Evolutionary conservation across 2,797 vertebrate species (phyloP), one percentile per base, ranked within the genome.

Genomic region (Emys orbicularis): DNA sequence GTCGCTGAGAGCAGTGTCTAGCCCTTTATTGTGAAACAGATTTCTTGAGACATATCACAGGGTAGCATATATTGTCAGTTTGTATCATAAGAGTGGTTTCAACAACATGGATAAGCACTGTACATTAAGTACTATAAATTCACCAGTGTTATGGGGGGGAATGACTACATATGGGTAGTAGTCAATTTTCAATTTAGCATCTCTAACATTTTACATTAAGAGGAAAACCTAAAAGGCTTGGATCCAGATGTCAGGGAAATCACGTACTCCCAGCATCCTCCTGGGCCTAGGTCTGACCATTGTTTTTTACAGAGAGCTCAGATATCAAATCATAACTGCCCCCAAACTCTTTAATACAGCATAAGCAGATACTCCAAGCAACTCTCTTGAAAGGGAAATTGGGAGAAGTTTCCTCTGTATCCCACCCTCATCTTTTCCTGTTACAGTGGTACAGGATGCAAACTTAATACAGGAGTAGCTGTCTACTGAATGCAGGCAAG

Each of bases 1-100:
- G 85, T 90, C 86, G 79, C 23, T n/a, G 53, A 96, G 86, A 92
- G 90, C 95, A 93, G 37, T 96, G 79, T 8, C 57, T 10, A 1
- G 15, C 49, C 76, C 90, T 92, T 83, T 74, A 90, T 44, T n/a
- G 61, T 80, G 53, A 89, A 94, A 87, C 23, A 85, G 10, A 80
- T 90, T 85, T 74, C 56, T 57, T 16, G 12, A 90, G 88, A 94
- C 56, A 52, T 50, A 57, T 11, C 72, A 13, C 25, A 1, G 0
- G 1, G 49, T 72, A 95, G 83, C 68, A 94, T 27, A 92, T n/a
- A 81, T 41, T 56, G 82, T 93, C 72, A 87, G 86, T 89, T 89
- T 90, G 27, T 18, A 2, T 89, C 72, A 21, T 37, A 65, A 61
- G 80, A 90, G 4, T 68, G 86, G 54, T 1, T 8, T 16, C 31